Evolutionary conservation across 1,140 invertebrate genomes (phyloP), one percentile per base, ranked within the genome.

Genomic region (Neelides sp.): DNA sequence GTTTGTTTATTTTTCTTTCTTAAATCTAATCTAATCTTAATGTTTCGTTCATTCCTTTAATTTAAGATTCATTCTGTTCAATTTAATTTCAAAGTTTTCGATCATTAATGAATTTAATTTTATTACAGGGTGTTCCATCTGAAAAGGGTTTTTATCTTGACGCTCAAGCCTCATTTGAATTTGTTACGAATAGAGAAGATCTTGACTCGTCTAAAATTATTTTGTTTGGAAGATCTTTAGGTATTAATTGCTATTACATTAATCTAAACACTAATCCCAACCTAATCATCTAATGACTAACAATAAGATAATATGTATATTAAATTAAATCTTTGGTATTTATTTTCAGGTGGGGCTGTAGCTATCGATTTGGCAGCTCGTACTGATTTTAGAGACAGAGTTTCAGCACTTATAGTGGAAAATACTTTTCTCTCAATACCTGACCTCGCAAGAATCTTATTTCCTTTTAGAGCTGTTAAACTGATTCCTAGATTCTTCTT

Each of bases 381-480:
- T 53, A 68, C 77, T 39, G 76, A 84, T 53, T 83, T 83, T 65
- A 68, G 71, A 34, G 75, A 75, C 64, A 83, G 78, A 70, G 78
- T 93, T 50, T 81, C 82, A 76, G 87, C 81, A 61, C 67, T 93
- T 54, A 78, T 96, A 57, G 73, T 95, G 24, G 91, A 96, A 70
- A 96, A 96, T 65, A 93, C 90, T 34, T 96, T 96, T 64, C 93
- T 88, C 7, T 89, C 83, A 64, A 87, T 96, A 67, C 87, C 86
- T 23, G 86, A 90, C 57, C 92, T 94, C 78, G 87, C 85, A 15
- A 43, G 34, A 17, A 27, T 50, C 17, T 39, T 60, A 27, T 60
- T 60, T 52, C 54, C 54, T 13, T 17, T 60, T 44, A 17, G 39
- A 19, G 23, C 52, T 28, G 22, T 60, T 10, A 37, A 32, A n/a